Evolutionary conservation across 2,113 vertebrate species (phyloP), one percentile per base, ranked within the genome.

Genomic region (Neopipo cinnamomea): DNA sequence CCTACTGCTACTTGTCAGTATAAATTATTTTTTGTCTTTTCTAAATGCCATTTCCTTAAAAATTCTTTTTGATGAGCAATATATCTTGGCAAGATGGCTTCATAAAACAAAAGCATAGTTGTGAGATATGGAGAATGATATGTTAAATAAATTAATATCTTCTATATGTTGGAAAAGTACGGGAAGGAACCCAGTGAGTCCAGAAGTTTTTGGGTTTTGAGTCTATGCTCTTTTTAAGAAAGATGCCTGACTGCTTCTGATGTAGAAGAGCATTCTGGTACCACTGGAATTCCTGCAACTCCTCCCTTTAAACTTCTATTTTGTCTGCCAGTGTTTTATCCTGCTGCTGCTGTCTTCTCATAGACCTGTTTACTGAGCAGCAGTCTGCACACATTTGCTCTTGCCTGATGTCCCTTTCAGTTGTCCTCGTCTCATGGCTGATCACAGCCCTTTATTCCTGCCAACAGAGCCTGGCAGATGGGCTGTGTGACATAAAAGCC

Each of bases 341-440:
- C 21, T 33, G 30, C 67, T 76, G n/a, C 47, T 72, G 56, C 39
- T 53, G 7, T 33, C 22, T 85, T 74, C 50, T 37, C n/a, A 53
- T 14, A 50, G 15, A 50, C 19, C 20, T 33, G 47, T 74, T 74
- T 56, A 46, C 33, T 12, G 14, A 77, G 76, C 25, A 89, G 42
- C 20, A 42, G 33, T 41, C 44, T 41, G 61, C 35, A 42, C 25
- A 7, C 14, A 22, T 71, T 55, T 85, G 82, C 24, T 70, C 33
- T 59, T 72, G 44, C 39, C 50, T 35, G 10, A 5, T 67, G 46
- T 20, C 47, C 33, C 31, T 78, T 81, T 42, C 41, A 50, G 39
- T 37, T 77, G 41, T 53, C 39, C 50, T 66, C 5, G 0, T 74
- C 46, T 53, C 11, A 9, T 0, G 0, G 9, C 20, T 68, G 50